These are phyloP conservation scores for Melanotus villosus DNA, from an alignment of 2,888 invertebrate genomes.

Conservation along the genomic window DNA sequence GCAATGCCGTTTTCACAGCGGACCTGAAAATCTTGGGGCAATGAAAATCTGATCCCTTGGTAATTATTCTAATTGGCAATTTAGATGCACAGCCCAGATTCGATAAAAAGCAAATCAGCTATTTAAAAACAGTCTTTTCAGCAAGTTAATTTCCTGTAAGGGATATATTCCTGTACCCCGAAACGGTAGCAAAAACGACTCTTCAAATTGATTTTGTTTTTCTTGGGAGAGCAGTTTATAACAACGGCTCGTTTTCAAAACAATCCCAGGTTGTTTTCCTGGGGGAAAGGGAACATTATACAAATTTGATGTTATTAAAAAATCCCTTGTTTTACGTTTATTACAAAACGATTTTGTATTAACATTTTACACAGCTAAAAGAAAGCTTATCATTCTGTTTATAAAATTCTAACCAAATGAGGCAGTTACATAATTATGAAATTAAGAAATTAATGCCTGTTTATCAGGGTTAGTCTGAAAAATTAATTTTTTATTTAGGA, in stretches of 20 bases:
- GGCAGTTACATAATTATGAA: too few species aligned
- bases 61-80: constrained; percentile 47
- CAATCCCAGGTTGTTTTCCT: too few species aligned
- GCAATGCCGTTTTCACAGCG: neutral
- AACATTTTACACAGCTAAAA: too few species aligned
- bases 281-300: too few species aligned
- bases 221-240: neutral
- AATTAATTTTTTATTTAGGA: too few species aligned
- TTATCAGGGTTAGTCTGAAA: too few species aligned
- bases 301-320: too few species aligned
- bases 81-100: constrained; percentile 42
- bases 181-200: constrained; percentile 42
- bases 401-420: too few species aligned
- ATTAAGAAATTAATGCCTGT: too few species aligned
- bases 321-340: too few species aligned
- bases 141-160: constrained; percentile 48
- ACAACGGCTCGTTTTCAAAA: constrained; percentile 1
- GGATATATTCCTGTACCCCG: constrained; percentile 33
- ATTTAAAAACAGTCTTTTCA: constrained; percentile 47
- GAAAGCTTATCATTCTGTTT: too few species aligned
- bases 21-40: constrained; percentile 10
- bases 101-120: constrained; percentile 45
- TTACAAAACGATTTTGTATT: too few species aligned
- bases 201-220: constrained; percentile 44
- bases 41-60: constrained; percentile 35